Conservation (phyloP, 2,797 vertebrate genomes). For the Craterocephalus amniculus region DNA sequence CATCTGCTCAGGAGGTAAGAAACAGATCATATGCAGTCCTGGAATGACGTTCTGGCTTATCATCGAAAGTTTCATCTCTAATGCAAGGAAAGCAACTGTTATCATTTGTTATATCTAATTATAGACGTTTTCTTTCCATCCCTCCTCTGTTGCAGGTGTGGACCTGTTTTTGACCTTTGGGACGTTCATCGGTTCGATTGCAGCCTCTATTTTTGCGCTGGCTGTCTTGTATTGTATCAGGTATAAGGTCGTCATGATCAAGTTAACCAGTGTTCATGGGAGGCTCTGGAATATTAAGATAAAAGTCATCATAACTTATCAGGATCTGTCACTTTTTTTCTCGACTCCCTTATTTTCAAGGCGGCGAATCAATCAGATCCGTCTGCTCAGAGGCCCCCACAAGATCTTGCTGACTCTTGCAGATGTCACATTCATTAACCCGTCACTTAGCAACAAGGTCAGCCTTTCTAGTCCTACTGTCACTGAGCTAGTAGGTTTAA, state of each 20-base stretch:
- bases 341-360: constrained; percentile 56
- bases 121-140: not conserved
- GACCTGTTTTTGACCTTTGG: constrained; percentile 59
- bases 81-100: no score
- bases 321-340: not conserved
- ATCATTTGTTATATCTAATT: no score
- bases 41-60: not conserved
- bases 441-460: constrained; percentile 85
- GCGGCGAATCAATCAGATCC: constrained; percentile 75
- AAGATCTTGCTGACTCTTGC: constrained; percentile 82
- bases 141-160: constrained; percentile 56
- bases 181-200: constrained; percentile 38
- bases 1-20: constrained; percentile 84
- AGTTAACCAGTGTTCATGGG: not conserved
- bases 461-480: not conserved
- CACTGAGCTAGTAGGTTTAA: not conserved
- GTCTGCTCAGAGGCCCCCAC: constrained; percentile 77
- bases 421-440: constrained; percentile 85
- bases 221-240: constrained; percentile 61
- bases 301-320: not conserved
- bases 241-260: constrained; percentile 39
- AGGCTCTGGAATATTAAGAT: not conserved
- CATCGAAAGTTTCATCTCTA: no score
- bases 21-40: not conserved
- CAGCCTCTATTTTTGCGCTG: constrained; percentile 5